phyloP scores from a whole-genome alignment of 1,140 invertebrate species.

The Littorina saxatilis region DNA sequence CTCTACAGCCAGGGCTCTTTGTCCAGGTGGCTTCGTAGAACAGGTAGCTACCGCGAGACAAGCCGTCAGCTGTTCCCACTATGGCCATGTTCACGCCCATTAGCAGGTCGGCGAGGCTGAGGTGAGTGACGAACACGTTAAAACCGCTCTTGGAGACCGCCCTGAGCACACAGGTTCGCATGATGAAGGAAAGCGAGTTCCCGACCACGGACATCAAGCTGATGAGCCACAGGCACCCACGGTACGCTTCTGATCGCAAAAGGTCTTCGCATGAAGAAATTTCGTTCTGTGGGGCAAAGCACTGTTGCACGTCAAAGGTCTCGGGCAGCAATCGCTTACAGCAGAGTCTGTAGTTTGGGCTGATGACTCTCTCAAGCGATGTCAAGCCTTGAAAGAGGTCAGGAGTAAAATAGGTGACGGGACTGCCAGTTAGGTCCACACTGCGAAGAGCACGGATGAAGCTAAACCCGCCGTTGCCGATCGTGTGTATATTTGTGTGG shows the following conservation, averaged over 20 bases:
- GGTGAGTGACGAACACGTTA: constrained; percentile 55
- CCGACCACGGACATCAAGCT: constrained; percentile 46
- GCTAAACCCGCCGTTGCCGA: not conserved
- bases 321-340: constrained; percentile 41
- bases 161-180: constrained; percentile 14
- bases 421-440: not conserved
- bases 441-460: not conserved
- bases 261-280: constrained; percentile 57
- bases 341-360: constrained; percentile 48
- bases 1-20: constrained; percentile 8
- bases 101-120: too few species aligned
- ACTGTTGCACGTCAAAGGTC: constrained; percentile 9
- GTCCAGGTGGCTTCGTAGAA: constrained; percentile 19
- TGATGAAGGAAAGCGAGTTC: constrained; percentile 41
- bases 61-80: constrained; percentile 33
- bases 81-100: constrained; percentile 33
- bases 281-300: constrained; percentile 36
- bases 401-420: too few species aligned
- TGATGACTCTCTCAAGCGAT: constrained; percentile 16
- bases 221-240: constrained; percentile 49
- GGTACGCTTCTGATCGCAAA: constrained; percentile 39
- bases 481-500: not conserved
- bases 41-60: constrained; percentile 53
- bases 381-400: too few species aligned
- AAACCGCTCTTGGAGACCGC: constrained; percentile 5